Percentiles rank a stretch among this genome's conserved stretches.
phyloP scores from a whole-genome alignment of 2,888 invertebrate genomes.

The Melolontha melolontha region DNA sequence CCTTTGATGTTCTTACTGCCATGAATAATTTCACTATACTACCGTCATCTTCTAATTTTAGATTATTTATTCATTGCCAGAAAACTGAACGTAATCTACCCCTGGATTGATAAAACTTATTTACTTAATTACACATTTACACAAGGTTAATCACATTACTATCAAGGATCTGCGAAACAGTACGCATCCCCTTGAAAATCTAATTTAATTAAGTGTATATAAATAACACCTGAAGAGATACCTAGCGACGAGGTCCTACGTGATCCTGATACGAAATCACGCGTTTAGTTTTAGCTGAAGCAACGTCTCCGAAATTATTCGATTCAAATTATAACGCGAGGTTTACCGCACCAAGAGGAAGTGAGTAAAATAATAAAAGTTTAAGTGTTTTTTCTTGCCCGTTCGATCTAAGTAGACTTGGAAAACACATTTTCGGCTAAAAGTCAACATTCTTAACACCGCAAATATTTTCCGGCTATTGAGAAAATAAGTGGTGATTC shows the following conservation, averaged over 20 bases:
- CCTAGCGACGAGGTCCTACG: conserved; percentile 29
- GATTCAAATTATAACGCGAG: conserved; percentile 20
- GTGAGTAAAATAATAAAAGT: conserved; percentile 25
- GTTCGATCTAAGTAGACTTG: conserved; percentile 6
- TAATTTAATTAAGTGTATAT: conserved; percentile 35
- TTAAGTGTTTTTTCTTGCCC: conserved; percentile 23
- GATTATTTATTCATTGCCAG: too few species aligned
- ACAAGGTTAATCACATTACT: conserved; percentile 2
- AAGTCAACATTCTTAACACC: conserved; percentile 31
- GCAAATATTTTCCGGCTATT: conserved; percentile 28
- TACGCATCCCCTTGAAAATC: conserved; percentile 13
- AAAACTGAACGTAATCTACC: too few species aligned
- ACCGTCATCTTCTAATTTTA: too few species aligned
- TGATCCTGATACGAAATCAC: conserved; percentile 7
- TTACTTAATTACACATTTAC: not conserved
- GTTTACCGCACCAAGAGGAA: not conserved
- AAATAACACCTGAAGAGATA: conserved; percentile 26
- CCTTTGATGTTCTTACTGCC: too few species aligned
- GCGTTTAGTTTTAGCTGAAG: conserved; percentile 18
- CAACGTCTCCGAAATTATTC: conserved; percentile 23
- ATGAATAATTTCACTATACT: too few species aligned
- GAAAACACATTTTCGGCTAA: conserved; percentile 24
- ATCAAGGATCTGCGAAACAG: conserved; percentile 5
- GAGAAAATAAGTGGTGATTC: conserved; percentile 17
- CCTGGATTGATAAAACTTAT: not conserved